phyloP scores from a whole-genome alignment of 2,888 invertebrate species.

The Sinhomidia bicolor region DNA sequence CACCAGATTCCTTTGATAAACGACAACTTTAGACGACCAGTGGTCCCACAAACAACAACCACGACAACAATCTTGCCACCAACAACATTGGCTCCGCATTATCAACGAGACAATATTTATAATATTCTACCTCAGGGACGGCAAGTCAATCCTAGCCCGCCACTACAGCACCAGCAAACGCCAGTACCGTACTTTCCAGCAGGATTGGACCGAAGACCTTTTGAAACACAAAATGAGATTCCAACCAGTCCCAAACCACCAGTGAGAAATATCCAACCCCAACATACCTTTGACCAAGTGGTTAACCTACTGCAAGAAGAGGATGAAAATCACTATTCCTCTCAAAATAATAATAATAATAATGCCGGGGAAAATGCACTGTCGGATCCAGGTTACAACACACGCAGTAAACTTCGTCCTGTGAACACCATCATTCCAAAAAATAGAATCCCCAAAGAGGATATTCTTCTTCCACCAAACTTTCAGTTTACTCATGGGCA shows the following conservation, averaged over 20 bases:
- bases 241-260: constrained; percentile 28
- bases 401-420: constrained; percentile 73
- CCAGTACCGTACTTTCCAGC: constrained; percentile 60
- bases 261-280: neutral
- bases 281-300: constrained; percentile 69
- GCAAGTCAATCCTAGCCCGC: constrained; percentile 33
- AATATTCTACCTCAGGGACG: constrained; percentile 49
- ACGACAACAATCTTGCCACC: constrained; percentile 37
- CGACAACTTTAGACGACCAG: constrained; percentile 48
- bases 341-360: constrained; percentile 42
- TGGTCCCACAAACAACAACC: neutral
- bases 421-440: constrained; percentile 75
- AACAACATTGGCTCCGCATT: neutral
- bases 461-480: constrained; percentile 71
- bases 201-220: constrained; percentile 57
- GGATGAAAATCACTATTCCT: constrained; percentile 61
- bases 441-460: constrained; percentile 75
- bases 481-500: constrained; percentile 68
- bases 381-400: constrained; percentile 62
- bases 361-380: neutral
- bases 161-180: no score
- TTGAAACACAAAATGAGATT: constrained; percentile 53
- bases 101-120: constrained; percentile 41
- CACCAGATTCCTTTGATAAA: constrained; percentile 37
- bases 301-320: constrained; percentile 68